Base-by-base conservation (phyloP, 2,888 invertebrate species). In the Pristionchus maxplancki region DNA sequence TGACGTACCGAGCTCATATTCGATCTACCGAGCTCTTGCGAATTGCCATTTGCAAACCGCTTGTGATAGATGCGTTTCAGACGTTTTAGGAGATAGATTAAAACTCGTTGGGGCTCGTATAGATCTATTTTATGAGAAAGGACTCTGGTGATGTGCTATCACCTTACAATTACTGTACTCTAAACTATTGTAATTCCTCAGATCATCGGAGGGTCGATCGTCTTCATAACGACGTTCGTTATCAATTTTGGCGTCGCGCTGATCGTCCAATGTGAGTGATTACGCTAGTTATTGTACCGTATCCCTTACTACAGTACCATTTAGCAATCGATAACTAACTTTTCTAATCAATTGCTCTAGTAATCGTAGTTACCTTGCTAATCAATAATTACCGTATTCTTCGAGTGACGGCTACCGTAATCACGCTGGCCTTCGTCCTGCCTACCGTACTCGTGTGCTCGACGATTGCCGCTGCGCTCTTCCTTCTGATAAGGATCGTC, bases 231-330 rank as follows among this genome's bases (percentile, higher is more conserved):
- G 62, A 85, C 85, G 64, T 64, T 85, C 64, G 64, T 85, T 13
- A 28, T 85, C 85, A 85, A 85, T 44, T 85, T 85, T 53, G 85
- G 85, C 64, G 40, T 64, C 85, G 85, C 85, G n/a, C 85, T 85
- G 31, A 44, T 85, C 62, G 50, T 85, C 85, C 85, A 85, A 34
- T 34, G 85, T 85, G 83, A 83, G 83, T 83, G 24, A 40, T 28
- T 34, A 44, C 37, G n/a, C n/a, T n/a, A n/a, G n/a, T n/a, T n/a
- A n/a, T n/a, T 17, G n/a, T 40, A 44, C 6, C 1, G 1, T 24
- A 20, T 1, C 9, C 9, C 1, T 5, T 28, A 24, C 17, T 78
- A 40, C 78, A 34, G 71, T 71, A 44, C 8, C 11, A 58, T 17
- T 20, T 58, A 4, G 17, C 58, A n/a, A 58, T 58, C 58, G 58